phyloP scores from a whole-genome alignment of 1,140 invertebrate genomes.

The Ridgeia piscesae region DNA sequence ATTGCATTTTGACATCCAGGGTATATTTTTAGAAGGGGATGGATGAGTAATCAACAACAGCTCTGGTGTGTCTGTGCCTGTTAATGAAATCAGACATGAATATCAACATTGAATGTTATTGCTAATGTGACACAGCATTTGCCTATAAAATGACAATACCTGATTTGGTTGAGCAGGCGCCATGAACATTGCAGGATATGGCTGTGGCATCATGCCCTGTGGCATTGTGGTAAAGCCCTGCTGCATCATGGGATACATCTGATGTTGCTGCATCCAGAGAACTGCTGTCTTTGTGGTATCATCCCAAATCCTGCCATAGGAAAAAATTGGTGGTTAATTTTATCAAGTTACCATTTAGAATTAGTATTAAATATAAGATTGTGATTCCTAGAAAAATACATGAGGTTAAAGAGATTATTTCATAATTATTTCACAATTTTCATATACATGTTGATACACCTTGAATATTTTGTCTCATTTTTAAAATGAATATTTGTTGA shows the following conservation, averaged over 20 bases:
- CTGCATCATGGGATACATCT: conserved; percentile 4
- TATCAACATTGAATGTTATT: not conserved
- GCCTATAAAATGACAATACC: not conserved
- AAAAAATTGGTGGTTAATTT: no score
- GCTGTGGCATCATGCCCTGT: not conserved
- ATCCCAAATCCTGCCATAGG: not conserved
- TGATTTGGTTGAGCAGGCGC: not conserved
- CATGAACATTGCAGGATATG: conserved; percentile 5
- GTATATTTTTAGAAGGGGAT: no score
- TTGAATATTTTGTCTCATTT: not conserved
- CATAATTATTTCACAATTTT: not conserved
- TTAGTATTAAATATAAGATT: not conserved
- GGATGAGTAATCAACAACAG: no score
- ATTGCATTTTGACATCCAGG: no score
- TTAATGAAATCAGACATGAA: no score
- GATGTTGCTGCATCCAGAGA: not conserved
- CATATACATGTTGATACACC: not conserved
- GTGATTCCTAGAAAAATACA: not conserved
- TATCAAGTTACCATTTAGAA: not conserved
- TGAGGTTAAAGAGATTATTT: no score
- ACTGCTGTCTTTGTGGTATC: not conserved
- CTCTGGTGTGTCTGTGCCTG: no score
- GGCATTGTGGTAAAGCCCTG: not conserved
- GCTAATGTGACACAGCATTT: not conserved
- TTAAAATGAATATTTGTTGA: not conserved